These are phyloP conservation scores for Caradrina clavipalpis DNA, from an alignment of 2,888 invertebrate species.

Conservation along the genomic window DNA sequence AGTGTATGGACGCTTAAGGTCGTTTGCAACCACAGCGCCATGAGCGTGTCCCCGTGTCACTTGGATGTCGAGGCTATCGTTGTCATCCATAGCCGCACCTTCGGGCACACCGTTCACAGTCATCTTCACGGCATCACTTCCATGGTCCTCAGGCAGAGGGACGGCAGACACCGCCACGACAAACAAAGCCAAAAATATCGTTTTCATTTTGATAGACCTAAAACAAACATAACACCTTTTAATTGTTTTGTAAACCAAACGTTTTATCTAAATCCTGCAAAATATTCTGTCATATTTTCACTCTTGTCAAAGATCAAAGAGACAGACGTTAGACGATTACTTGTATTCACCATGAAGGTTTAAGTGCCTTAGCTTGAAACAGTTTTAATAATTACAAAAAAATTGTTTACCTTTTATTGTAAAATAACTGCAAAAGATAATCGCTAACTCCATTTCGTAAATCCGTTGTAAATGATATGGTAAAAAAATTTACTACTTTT, in stretches of 20 bases:
- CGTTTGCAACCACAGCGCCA: constrained; percentile 69
- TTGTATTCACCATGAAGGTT: constrained; percentile 68
- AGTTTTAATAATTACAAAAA: too few relatives aligned
- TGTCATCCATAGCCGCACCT: constrained; percentile 76
- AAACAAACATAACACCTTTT: constrained; percentile 45
- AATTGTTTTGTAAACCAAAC: constrained; percentile 24
- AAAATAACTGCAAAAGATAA: constrained; percentile 47
- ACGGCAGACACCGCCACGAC: constrained; percentile 75
- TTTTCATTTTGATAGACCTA: constrained; percentile 77
- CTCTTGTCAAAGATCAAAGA: constrained; percentile 14
- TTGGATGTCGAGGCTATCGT: constrained; percentile 74
- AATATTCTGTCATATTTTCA: constrained; percentile 28
- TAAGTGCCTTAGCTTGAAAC: constrained; percentile 27
- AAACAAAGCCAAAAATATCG: constrained; percentile 76
- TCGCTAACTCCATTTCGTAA: constrained; percentile 42
- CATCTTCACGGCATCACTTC: constrained; percentile 75
- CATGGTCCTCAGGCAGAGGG: constrained; percentile 70
- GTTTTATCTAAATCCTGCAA: constrained; percentile 14
- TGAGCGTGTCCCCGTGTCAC: constrained; percentile 74
- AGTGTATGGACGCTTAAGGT: constrained; percentile 77
- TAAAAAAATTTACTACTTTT: constrained; percentile 56
- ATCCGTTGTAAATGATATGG: constrained; percentile 46
- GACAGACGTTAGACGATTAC: constrained; percentile 69
- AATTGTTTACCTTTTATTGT: too few relatives aligned
- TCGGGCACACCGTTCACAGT: constrained; percentile 79